Conservation (phyloP, 2,797 vertebrate species). For the Acipenser transmontanus region DNA sequence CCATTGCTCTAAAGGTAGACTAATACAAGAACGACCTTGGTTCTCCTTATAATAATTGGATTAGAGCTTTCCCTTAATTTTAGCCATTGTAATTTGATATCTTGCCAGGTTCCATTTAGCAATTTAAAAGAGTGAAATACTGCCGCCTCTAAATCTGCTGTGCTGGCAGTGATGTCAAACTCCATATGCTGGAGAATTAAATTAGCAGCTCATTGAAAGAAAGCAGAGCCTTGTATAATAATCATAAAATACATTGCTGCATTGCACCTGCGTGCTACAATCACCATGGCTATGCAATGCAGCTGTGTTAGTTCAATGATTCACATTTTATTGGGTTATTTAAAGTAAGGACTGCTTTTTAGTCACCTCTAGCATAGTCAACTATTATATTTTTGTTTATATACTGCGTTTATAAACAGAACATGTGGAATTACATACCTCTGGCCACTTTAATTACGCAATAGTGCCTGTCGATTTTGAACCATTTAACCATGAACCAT, state of each 20-base stretch:
- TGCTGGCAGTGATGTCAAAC: constrained; percentile 22
- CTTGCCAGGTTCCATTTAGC: constrained; percentile 13
- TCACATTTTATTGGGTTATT: too few relatives aligned
- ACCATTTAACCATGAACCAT: too few relatives aligned
- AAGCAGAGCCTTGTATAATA: background rate
- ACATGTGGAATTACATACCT: too few relatives aligned
- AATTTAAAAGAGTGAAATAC: constrained; percentile 36
- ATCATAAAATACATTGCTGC: background rate
- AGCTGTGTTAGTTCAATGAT: background rate
- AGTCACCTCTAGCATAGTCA: too few relatives aligned
- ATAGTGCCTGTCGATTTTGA: too few relatives aligned
- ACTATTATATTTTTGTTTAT: too few relatives aligned
- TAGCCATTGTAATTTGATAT: constrained; percentile 35
- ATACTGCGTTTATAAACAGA: too few relatives aligned
- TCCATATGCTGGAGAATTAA: constrained; percentile 13
- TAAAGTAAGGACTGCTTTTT: too few relatives aligned
- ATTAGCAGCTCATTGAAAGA: constrained; percentile 8
- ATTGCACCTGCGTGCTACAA: background rate
- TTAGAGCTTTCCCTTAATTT: constrained; percentile 42
- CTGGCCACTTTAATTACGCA: too few relatives aligned
- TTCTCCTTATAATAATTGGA: constrained; percentile 58
- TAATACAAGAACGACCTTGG: constrained; percentile 48
- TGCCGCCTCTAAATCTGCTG: constrained; percentile 36
- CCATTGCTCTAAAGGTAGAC: constrained; percentile 14
- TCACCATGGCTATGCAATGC: background rate